Evolutionary conservation across 2,888 invertebrate genomes (phyloP).

Genomic region (Eutolmus rufibarbis): DNA sequence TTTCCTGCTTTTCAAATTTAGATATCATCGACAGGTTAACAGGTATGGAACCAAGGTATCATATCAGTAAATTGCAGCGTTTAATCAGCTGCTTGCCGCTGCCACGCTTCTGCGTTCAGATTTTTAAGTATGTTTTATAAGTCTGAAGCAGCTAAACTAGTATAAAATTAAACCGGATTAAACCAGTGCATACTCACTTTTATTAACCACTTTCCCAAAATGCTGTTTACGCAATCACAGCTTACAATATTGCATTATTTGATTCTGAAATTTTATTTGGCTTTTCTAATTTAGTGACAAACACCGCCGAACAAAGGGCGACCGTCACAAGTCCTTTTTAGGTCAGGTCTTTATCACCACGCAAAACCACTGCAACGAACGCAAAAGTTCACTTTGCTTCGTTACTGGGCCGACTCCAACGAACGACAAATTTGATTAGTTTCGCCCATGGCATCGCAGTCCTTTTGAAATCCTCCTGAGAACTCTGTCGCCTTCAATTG

Average conservation of each 20-base stretch:
- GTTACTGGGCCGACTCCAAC: background rate
- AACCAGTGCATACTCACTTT: too few species aligned
- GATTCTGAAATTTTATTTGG: background rate
- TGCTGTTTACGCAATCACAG: too few species aligned
- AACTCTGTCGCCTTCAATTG: background rate
- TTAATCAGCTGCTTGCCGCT: background rate
- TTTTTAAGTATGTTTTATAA: background rate
- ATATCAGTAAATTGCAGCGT: background rate
- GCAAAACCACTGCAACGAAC: background rate
- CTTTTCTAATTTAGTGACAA: background rate
- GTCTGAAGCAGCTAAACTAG: background rate
- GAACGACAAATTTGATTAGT: background rate
- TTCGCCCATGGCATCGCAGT: background rate
- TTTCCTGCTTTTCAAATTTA: background rate
- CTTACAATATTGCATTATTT: background rate
- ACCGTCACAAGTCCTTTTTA: background rate
- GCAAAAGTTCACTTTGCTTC: background rate
- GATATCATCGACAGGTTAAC: background rate
- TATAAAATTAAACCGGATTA: background rate
- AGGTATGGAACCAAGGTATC: background rate
- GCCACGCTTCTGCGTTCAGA: background rate
- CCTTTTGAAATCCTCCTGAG: conserved; percentile 9
- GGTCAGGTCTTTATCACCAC: background rate
- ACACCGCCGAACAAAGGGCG: background rate
- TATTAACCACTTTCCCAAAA: too few species aligned